Conservation (phyloP, 2,888 invertebrate species). For the Lasioglossum leucozonium region DNA sequence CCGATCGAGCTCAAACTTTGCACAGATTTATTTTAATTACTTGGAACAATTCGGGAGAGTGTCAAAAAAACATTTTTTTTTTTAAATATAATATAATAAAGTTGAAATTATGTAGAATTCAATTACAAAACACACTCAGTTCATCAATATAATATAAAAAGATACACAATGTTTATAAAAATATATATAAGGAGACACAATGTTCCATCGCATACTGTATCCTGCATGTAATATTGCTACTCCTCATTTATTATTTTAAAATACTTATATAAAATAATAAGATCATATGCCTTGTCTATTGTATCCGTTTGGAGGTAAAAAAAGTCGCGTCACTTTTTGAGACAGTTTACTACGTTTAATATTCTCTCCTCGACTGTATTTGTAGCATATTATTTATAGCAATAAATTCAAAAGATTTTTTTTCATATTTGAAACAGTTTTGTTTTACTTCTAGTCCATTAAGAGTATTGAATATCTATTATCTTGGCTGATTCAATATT, state of each 20-base stretch:
- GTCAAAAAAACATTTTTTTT: no score
- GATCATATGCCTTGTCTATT: not conserved
- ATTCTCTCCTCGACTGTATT: not conserved
- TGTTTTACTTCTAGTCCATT: not conserved
- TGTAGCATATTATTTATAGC: no score
- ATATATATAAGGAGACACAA: no score
- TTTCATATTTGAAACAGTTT: not conserved
- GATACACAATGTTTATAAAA: no score
- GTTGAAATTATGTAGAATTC: conserved; percentile 19
- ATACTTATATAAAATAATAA: no score
- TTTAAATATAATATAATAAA: no score
- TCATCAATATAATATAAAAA: no score
- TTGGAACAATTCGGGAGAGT: no score
- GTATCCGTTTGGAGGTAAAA: not conserved
- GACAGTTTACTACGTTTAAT: not conserved
- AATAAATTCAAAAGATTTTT: not conserved
- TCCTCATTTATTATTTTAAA: not conserved
- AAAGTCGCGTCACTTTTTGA: not conserved
- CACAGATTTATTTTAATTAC: no score
- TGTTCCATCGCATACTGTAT: not conserved
- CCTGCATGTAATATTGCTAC: not conserved
- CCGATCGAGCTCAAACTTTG: no score
- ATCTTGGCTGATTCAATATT: no score
- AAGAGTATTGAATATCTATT: no score
- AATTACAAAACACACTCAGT: not conserved